Evolutionary conservation across 2,113 vertebrate genomes (phyloP).

Genomic region (Sciurus niger): DNA sequence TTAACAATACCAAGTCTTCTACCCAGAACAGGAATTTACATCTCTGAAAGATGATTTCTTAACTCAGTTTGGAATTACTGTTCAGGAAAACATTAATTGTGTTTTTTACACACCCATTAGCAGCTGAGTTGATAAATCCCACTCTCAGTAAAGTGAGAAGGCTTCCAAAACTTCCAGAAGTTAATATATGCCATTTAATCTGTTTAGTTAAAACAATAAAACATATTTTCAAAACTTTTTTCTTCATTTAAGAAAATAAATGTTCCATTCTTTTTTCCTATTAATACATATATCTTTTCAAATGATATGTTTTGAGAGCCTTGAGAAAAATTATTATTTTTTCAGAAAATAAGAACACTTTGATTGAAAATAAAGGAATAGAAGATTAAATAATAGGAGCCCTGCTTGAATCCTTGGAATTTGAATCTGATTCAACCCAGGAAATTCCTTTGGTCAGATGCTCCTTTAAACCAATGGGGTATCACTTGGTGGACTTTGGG

Average conservation of each 20-base stretch:
- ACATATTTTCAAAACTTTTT: neutral
- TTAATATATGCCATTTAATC: neutral
- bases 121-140: neutral
- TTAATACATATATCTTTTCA: neutral
- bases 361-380: neutral
- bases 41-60: slow-evolving; percentile 26
- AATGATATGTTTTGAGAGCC: neutral
- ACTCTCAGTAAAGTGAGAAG: neutral
- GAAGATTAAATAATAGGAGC: neutral
- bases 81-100: neutral
- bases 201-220: neutral
- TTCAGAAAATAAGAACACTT: neutral
- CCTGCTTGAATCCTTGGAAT: neutral
- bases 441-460: neutral
- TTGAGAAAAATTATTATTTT: slow-evolving; percentile 28
- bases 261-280: slow-evolving; percentile 42
- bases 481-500: neutral
- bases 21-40: neutral
- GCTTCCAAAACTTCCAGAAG: neutral
- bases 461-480: neutral
- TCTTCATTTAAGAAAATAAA: neutral
- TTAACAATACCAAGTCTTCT: neutral
- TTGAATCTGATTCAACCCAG: neutral
- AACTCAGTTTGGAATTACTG: neutral
- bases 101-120: neutral